Base-by-base conservation (phyloP, 2,797 vertebrate species). In the Psittacula echo region DNA sequence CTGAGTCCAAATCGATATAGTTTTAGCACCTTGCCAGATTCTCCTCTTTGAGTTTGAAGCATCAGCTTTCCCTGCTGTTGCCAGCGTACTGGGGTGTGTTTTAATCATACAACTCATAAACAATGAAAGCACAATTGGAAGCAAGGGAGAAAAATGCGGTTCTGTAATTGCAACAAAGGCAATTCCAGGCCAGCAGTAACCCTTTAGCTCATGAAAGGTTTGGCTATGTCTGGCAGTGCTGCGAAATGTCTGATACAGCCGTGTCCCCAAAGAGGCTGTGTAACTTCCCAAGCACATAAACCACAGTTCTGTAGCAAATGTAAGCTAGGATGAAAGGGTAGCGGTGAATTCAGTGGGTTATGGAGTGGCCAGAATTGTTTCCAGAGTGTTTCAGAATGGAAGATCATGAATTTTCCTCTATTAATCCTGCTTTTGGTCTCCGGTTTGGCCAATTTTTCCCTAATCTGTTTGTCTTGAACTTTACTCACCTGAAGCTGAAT, bases 31-130 rank as follows among this genome's bases (percentile, higher is more conserved):
- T 93, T 90, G 83, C 90, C 92, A 94, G 67, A 93, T 90, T 45
- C 44, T 45, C 34, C 48, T 76, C 70, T 82, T 76, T 73, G 65
- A 56, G 58, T 44, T 50, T 21, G 29, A 67, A 73, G 86, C 81
- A 75, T 96, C 86, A n/a, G n/a, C 48, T 96, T 94, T 96, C 94
- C 66, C 39, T 78, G 84, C 94, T 84, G 83, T 93, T 96, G 94
- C 92, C 91, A 94, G 3, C 0, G 0, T 79, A 73, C 68, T 74
- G 64, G 71, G 91, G 86, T 89, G 94, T 87, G 65, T 93, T 95
- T 95, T 95, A 95, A 93, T 95, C 90, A 76, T 62, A 77, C 91
- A 87, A 94, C 95, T 72, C 86, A 81, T 90, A 93, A 95, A 93
- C 94, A 95, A 58, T 60, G 65, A 89, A 96, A 91, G 84, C 68